Conservation (phyloP, 2,797 vertebrate genomes). For the Hippoglossus hippoglossus region DNA sequence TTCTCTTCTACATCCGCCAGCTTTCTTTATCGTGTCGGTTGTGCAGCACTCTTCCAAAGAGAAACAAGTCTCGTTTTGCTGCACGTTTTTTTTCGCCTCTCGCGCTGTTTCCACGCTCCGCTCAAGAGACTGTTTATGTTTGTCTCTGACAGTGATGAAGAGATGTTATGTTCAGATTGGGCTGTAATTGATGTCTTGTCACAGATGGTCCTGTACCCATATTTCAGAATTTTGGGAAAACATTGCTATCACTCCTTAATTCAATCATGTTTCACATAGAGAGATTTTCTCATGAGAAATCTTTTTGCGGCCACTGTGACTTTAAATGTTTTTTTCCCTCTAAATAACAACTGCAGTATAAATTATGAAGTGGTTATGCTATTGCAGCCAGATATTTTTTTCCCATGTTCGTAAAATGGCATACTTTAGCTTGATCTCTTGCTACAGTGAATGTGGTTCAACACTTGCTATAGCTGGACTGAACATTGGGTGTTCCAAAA, state of each 20-base stretch:
- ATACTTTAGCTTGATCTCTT: slow-evolving; percentile 79
- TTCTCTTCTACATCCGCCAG: slow-evolving; percentile 49
- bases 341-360: slow-evolving; percentile 78
- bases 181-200: slow-evolving; percentile 57
- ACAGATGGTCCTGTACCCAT: slow-evolving; percentile 48
- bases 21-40: slow-evolving; percentile 41
- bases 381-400: slow-evolving; percentile 82
- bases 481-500: slow-evolving; percentile 78
- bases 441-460: slow-evolving; percentile 80
- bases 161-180: slow-evolving; percentile 51
- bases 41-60: slow-evolving; percentile 44
- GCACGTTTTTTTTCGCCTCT: slow-evolving; percentile 37
- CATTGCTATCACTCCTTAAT: slow-evolving; percentile 53
- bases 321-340: slow-evolving; percentile 51
- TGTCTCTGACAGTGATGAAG: slow-evolving; percentile 51
- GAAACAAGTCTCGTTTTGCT: slow-evolving; percentile 60
- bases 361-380: slow-evolving; percentile 79
- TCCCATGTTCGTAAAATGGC: slow-evolving; percentile 85
- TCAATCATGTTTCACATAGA: slow-evolving; percentile 58
- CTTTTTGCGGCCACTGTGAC: slow-evolving; percentile 57
- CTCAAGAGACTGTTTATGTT: slow-evolving; percentile 60
- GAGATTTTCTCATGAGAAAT: slow-evolving; percentile 78
- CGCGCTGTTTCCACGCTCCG: slow-evolving; percentile 50
- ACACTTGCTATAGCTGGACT: slow-evolving; percentile 80
- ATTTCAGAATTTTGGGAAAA: slow-evolving; percentile 53